phyloP scores from a whole-genome alignment of 2,888 invertebrate species.

The Isoperla grammatica region DNA sequence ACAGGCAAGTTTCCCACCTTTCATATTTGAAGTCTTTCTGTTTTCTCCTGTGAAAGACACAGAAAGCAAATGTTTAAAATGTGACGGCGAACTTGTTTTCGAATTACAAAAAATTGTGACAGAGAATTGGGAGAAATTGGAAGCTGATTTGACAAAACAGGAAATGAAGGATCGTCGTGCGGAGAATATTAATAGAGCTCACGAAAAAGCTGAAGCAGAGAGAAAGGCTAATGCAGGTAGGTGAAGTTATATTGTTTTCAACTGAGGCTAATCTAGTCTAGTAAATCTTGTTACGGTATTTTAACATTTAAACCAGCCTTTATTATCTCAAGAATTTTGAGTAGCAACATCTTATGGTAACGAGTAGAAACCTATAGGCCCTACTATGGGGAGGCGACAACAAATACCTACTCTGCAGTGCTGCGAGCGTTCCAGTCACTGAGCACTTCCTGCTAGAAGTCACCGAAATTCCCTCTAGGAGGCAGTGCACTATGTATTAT shows the following conservation, averaged over 20 bases:
- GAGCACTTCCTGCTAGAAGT: too few species aligned
- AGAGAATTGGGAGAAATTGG: constrained; percentile 53
- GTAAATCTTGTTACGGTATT: neutral
- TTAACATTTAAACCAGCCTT: neutral
- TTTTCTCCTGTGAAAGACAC: constrained; percentile 54
- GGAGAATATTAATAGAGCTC: constrained; percentile 52
- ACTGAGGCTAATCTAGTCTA: too few species aligned
- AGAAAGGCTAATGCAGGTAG: constrained; percentile 13
- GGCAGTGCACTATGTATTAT: too few species aligned
- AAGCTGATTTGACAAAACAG: constrained; percentile 50
- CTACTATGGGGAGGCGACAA: too few species aligned
- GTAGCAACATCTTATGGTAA: too few species aligned
- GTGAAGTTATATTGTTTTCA: neutral
- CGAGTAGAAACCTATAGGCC: too few species aligned
- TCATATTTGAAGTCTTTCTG: constrained; percentile 70
- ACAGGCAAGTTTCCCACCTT: constrained; percentile 62
- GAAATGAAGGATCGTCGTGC: constrained; percentile 54
- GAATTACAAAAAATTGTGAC: constrained; percentile 58
- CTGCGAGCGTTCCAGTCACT: too few species aligned
- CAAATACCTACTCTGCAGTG: too few species aligned
- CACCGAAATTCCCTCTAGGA: too few species aligned
- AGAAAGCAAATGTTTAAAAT: constrained; percentile 59
- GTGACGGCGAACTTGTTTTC: constrained; percentile 57
- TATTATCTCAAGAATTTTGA: neutral
- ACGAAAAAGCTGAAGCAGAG: constrained; percentile 47